These are phyloP conservation scores for Mellilla xanthometata DNA, from an alignment of 2,888 invertebrate species.

Conservation along the genomic window DNA sequence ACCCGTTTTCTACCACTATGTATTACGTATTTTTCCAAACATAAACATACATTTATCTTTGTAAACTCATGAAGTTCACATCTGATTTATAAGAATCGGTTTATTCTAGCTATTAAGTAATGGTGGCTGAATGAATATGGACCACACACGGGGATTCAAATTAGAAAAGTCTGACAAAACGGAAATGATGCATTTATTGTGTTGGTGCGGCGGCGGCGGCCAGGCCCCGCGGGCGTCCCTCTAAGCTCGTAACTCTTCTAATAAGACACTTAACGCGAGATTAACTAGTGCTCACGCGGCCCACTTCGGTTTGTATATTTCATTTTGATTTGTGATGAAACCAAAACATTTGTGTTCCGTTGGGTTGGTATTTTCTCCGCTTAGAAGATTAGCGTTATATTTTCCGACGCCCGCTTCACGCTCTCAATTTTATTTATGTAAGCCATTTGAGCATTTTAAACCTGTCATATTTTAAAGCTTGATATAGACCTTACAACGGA, in stretches of 20 bases:
- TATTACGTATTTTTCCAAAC: slow-evolving; percentile 42
- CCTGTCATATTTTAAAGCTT: slow-evolving; percentile 29
- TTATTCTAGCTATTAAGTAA: slow-evolving; percentile 55
- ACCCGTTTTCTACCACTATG: neutral
- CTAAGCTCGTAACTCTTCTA: slow-evolving; percentile 73
- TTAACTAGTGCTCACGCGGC: slow-evolving; percentile 67
- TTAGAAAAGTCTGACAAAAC: slow-evolving; percentile 72
- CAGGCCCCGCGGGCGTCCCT: slow-evolving; percentile 69
- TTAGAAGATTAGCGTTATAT: slow-evolving; percentile 61
- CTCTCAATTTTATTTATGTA: slow-evolving; percentile 35
- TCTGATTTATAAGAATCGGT: slow-evolving; percentile 56
- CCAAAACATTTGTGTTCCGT: slow-evolving; percentile 49
- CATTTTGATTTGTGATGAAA: slow-evolving; percentile 71
- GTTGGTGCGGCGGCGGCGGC: slow-evolving; percentile 52
- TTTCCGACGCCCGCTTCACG: slow-evolving; percentile 39
- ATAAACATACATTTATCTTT: slow-evolving; percentile 42
- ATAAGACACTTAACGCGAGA: slow-evolving; percentile 72
- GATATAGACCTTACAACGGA: slow-evolving; percentile 28
- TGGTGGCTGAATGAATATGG: slow-evolving; percentile 57
- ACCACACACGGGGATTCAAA: slow-evolving; percentile 74
- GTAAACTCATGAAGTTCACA: slow-evolving; percentile 39
- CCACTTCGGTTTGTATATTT: slow-evolving; percentile 65
- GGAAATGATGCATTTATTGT: slow-evolving; percentile 74
- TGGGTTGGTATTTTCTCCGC: slow-evolving; percentile 47
- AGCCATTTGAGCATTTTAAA: slow-evolving; percentile 28